phyloP scores from a whole-genome alignment of 2,797 vertebrate species.

The Carcharodon carcharias region DNA sequence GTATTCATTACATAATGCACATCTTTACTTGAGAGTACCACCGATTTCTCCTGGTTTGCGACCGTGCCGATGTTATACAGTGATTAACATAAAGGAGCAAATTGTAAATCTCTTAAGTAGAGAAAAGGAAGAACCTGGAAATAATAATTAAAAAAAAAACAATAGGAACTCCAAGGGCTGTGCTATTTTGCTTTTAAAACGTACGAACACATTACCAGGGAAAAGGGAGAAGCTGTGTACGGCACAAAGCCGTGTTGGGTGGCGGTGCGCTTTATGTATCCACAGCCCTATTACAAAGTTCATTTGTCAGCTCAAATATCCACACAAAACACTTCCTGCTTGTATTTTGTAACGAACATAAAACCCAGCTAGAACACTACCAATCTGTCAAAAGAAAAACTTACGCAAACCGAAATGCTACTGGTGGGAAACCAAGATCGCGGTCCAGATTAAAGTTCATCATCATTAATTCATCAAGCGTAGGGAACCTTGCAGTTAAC shows the following conservation, averaged over 20 bases:
- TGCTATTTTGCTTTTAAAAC: background rate
- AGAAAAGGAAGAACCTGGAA: background rate
- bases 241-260: background rate
- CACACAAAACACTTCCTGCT: background rate
- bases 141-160: background rate
- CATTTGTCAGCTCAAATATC: background rate
- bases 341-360: background rate
- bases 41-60: too few species aligned
- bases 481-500: background rate
- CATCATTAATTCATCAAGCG: too few species aligned
- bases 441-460: background rate
- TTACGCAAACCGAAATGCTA: background rate
- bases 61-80: too few species aligned
- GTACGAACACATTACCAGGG: background rate
- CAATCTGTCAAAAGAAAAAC: background rate
- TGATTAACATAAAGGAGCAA: background rate
- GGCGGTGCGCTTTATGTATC: background rate
- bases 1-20: background rate
- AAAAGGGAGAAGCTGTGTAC: background rate
- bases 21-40: background rate
- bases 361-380: background rate
- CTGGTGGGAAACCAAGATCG: background rate
- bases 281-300: background rate
- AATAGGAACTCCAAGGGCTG: background rate
- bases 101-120: background rate